A percentile compares a stretch with the other conserved stretches of the same genome.
phyloP scores from a whole-genome alignment of 2,113 vertebrate genomes.

The Pristiophorus japonicus region DNA sequence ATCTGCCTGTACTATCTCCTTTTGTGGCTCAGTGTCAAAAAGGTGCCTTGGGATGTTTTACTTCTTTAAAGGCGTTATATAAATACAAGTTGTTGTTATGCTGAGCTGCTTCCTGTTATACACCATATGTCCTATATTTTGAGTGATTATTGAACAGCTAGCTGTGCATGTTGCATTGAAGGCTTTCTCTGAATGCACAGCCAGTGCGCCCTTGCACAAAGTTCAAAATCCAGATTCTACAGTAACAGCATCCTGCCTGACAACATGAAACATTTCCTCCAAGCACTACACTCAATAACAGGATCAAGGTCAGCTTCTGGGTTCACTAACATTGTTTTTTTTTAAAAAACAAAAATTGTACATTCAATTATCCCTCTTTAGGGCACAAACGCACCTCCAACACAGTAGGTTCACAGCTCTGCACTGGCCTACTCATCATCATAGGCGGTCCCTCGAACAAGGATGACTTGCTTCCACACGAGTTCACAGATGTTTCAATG shows the following conservation, averaged over 20 bases:
- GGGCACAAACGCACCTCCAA: background rate
- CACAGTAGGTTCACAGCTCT: background rate
- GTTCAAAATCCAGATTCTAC: background rate
- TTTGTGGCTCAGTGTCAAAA: background rate
- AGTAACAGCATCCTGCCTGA: background rate
- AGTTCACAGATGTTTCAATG: too few species aligned
- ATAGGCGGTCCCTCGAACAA: too few species aligned
- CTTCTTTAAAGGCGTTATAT: background rate
- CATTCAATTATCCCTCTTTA: background rate
- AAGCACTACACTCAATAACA: background rate
- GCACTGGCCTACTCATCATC: background rate
- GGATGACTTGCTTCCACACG: too few species aligned
- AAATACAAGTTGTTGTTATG: background rate
- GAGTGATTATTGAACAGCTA: background rate
- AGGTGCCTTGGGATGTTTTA: background rate
- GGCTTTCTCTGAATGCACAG: too few species aligned
- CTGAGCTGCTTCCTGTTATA: background rate
- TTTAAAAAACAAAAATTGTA: constrained; percentile 14
- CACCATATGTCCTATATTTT: too few species aligned
- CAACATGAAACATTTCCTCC: background rate
- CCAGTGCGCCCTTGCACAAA: background rate
- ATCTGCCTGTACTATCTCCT: background rate
- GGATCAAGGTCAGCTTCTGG: background rate
- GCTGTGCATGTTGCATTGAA: background rate
- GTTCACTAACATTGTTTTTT: background rate